phyloP scores from a whole-genome alignment of 2,888 invertebrate species.

The Drosophila glabriapex region DNA sequence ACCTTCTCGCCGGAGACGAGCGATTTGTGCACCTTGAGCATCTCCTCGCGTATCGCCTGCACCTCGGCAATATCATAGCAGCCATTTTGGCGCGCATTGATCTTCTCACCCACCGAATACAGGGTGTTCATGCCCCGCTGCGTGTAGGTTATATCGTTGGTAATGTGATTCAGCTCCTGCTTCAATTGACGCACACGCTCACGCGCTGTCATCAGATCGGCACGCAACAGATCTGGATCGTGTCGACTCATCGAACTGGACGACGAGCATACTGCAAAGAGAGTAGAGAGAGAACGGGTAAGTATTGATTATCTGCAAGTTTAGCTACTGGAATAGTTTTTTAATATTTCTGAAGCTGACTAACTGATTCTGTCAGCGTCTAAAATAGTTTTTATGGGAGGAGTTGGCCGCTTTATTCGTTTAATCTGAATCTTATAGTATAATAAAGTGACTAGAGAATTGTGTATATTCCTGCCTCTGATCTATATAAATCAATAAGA shows the following conservation, averaged over 20 bases:
- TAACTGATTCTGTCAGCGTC: not conserved
- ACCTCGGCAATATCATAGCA: slow-evolving; percentile 97
- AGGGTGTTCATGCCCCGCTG: slow-evolving; percentile 97
- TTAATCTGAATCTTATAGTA: not conserved
- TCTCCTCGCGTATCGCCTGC: slow-evolving; percentile 97
- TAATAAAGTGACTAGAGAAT: not conserved
- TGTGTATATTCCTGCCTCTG: not conserved
- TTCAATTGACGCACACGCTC: slow-evolving; percentile 95
- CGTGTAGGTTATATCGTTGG: slow-evolving; percentile 96
- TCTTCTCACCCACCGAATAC: slow-evolving; percentile 89
- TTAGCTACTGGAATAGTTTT: not conserved
- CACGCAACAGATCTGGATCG: slow-evolving; percentile 96
- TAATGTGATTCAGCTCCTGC: slow-evolving; percentile 95
- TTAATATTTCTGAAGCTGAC: not conserved
- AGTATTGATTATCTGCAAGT: not conserved
- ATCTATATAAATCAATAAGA: not conserved
- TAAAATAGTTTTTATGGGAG: not conserved
- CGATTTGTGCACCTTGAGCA: slow-evolving; percentile 96
- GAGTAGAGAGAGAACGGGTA: slow-evolving; percentile 51
- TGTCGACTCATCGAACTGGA: slow-evolving; percentile 96
- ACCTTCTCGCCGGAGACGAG: slow-evolving; percentile 96
- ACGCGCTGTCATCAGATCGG: slow-evolving; percentile 95
- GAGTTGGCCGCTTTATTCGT: not conserved
- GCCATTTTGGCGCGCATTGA: slow-evolving; percentile 92
- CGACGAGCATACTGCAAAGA: slow-evolving; percentile 92